Evolutionary conservation across 1,140 invertebrate genomes (phyloP).

Genomic region (Dysdera silvatica): DNA sequence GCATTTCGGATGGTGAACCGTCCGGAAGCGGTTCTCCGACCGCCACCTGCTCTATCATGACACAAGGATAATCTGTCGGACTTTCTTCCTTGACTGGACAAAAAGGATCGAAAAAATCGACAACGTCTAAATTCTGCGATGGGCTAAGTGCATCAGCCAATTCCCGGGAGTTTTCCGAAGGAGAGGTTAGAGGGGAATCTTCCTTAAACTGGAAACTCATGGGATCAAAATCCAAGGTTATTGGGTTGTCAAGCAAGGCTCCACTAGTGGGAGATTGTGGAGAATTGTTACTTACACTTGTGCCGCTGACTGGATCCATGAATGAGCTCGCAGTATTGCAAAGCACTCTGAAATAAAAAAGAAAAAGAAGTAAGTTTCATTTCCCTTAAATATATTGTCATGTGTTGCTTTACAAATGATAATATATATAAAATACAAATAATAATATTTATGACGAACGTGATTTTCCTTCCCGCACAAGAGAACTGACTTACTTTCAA

Average conservation of each 20-base stretch:
- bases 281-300: conserved; percentile 23
- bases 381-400: no score
- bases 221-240: conserved; percentile 29
- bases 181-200: conserved; percentile 28
- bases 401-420: no score
- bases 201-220: conserved; percentile 28
- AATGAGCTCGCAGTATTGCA: no score
- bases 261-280: conserved; percentile 23
- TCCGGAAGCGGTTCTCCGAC: conserved; percentile 8
- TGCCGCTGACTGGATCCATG: no score
- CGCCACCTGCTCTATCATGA: conserved; percentile 18
- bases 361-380: no score
- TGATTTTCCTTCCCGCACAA: no score
- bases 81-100: conserved; percentile 28
- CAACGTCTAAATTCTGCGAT: conserved; percentile 18
- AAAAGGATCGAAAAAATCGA: conserved; percentile 27
- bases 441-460: no score
- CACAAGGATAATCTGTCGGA: conserved; percentile 26
- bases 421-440: no score
- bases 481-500: no score
- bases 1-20: no score
- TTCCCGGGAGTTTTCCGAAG: conserved; percentile 21
- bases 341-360: no score
- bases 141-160: conserved; percentile 20
- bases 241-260: conserved; percentile 22